Evolutionary conservation across 2,888 invertebrate genomes (phyloP).

Genomic region (Timema cristinae): DNA sequence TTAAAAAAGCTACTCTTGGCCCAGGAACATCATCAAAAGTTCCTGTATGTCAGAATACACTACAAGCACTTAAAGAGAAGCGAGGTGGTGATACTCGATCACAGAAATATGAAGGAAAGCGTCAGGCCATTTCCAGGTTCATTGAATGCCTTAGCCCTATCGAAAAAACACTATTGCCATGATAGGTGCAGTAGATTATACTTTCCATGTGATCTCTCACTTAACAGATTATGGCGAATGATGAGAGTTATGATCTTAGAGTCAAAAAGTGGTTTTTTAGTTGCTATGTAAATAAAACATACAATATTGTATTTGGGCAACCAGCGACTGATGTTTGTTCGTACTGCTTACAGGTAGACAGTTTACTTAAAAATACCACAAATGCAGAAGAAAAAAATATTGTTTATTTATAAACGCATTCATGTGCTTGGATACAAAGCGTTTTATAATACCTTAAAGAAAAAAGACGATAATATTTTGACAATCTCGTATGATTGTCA

Average conservation of each 20-base stretch:
- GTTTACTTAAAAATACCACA: no score
- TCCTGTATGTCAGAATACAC: conserved; percentile 1
- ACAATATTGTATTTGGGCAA: no score
- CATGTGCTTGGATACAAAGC: background rate
- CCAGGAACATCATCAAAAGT: background rate
- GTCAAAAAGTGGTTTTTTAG: no score
- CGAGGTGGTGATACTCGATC: background rate
- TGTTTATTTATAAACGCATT: background rate
- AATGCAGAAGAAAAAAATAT: background rate
- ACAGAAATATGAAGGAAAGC: background rate
- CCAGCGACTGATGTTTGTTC: no score
- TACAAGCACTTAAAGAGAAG: conserved; percentile 5
- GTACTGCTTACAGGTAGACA: no score
- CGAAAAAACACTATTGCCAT: background rate
- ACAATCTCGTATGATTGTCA: background rate
- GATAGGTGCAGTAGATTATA: background rate
- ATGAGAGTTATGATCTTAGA: no score
- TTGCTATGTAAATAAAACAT: no score
- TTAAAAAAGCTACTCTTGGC: background rate
- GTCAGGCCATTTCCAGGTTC: background rate
- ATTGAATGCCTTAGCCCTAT: background rate
- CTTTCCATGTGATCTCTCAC: background rate
- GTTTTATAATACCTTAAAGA: background rate
- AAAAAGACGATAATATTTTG: background rate
- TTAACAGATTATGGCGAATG: conserved; percentile 6